Evolutionary conservation across 2,113 vertebrate species (phyloP), one percentile per base, ranked within the genome.

Genomic region (Emydura subglobosa): DNA sequence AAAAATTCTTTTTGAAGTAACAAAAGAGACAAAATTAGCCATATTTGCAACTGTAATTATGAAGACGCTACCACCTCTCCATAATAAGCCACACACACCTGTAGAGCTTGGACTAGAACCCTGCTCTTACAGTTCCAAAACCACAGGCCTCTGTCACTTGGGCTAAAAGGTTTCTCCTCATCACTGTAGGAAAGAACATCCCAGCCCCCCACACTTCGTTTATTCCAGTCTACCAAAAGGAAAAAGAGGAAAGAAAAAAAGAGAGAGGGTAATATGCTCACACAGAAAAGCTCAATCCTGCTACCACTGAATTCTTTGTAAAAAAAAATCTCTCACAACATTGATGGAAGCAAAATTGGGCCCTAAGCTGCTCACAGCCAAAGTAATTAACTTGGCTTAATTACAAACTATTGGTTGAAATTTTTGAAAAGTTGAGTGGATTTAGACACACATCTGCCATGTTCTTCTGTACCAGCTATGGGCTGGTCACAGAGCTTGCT

Each of bases 391-490:
- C 92, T 87, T 79, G 65, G 53, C 24, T 65, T 47, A 80, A 13
- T 2, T 3, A 0, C 57, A 42, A 91, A 9, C 7, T 57, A 4
- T 39, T 87, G 68, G 85, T 57, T 9, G 50, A 72, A 6, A 27
- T 87, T 86, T 93, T 22, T 81, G 79, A 93, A 79, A 68, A 85
- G 51, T 55, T 68, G 55, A 16, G 13, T 39, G 79, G 91, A 27
- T 82, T 87, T 39, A 85, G 24, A 10, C 21, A 55, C 24, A 31
- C 53, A 55, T 14, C 17, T 22, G 19, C 21, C n/a, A 72, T 19
- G 65, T 68, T 72, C 65, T 9, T 72, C 65, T 72, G 65, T 72
- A 72, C n/a, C n/a, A 72, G 17, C 16, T 72, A 39, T 39, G 65
- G n/a, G 39, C 65, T 72, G 65, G 17, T 72, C n/a, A 39, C 65